Conservation (phyloP, 2,113 vertebrate species). For the cattle (Bos taurus) region ARS-UCD2.0 NC_037344.1:65025501-65026000, state of each 20-base stretch:
- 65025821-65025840: fast-evolving
- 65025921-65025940: not conserved
- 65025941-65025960: not conserved
- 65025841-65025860: not conserved
- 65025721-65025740: not conserved
- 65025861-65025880: not conserved
- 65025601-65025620: not conserved
- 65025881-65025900: not conserved
- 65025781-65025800: not conserved
- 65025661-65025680: not conserved
- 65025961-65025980: not conserved
- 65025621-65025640: not conserved
- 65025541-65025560: not conserved
- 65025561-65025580: not conserved
- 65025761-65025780: not conserved
- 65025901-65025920: not conserved
- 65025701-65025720: not conserved
- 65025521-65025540: not conserved
- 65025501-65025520: fast-evolving
- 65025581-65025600: not conserved
- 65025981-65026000: not conserved
- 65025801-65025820: not conserved
- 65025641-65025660: not conserved
- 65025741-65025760: not conserved
- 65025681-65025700: not conserved